Conservation (phyloP, 35 echinoderm and acorn worm genomes). For the Apostichopus japonicus region DNA sequence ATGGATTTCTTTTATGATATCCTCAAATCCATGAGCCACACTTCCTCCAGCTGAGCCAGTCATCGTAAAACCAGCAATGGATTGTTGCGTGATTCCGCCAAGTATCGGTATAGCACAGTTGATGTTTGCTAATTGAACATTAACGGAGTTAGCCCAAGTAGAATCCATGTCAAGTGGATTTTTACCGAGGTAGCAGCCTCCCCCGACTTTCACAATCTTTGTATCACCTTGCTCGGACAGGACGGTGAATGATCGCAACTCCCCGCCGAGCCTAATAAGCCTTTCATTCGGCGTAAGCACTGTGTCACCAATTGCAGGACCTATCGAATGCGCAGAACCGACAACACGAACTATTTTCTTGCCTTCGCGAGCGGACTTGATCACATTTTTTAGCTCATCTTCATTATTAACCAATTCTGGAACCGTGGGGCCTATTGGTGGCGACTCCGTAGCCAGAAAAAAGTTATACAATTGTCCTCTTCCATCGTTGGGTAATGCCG, state of each 20-base stretch:
- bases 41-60: conserved; percentile 50
- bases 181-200: conserved; percentile 49
- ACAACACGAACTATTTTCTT: not conserved
- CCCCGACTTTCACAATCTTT: conserved; percentile 14
- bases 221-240: not conserved
- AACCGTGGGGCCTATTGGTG: not conserved
- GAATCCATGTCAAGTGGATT: conserved; percentile 32
- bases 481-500: not conserved
- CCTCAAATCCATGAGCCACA: not conserved
- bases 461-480: not conserved
- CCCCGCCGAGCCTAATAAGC: not conserved
- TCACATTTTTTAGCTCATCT: not conserved
- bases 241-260: not conserved
- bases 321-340: conserved; percentile 17
- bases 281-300: not conserved
- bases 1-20: conserved; percentile 46
- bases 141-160: conserved; percentile 41
- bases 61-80: conserved; percentile 16
- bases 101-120: conserved; percentile 37
- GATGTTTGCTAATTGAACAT: conserved; percentile 6
- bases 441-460: not conserved
- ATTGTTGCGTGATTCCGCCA: conserved; percentile 45
- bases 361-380: conserved; percentile 2
- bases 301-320: conserved; percentile 18
- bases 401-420: conserved; percentile 9